Conservation (phyloP, 37 sponge, comb jelly and placozoan species). For the Geodia barretti region DNA sequence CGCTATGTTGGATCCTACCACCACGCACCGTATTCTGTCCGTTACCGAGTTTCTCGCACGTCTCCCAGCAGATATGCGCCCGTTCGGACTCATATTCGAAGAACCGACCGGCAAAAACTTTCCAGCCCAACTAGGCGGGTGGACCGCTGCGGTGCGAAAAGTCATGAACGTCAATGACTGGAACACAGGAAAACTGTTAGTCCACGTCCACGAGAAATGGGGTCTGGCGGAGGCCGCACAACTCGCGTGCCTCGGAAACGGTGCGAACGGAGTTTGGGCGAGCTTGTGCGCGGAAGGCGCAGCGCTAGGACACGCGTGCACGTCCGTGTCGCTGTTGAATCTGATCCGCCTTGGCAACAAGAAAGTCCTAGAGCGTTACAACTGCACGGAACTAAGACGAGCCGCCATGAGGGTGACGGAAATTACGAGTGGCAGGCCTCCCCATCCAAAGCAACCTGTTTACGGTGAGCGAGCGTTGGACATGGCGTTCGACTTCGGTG, state of each 20-base stretch:
- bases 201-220: constrained; percentile 89
- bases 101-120: constrained; percentile 78
- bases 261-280: constrained; percentile 90
- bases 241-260: constrained; percentile 73
- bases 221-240: constrained; percentile 66
- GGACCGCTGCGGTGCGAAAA: constrained; percentile 70
- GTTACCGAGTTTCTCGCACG: constrained; percentile 59
- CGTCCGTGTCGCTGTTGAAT: constrained; percentile 82
- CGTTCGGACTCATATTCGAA: constrained; percentile 73
- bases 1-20: constrained; percentile 44
- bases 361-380: constrained; percentile 69
- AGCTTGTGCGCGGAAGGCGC: constrained; percentile 90
- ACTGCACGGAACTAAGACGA: constrained; percentile 67
- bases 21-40: constrained; percentile 59
- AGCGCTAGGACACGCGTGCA: constrained; percentile 84
- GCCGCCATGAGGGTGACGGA: constrained; percentile 78
- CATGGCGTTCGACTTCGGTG: constrained; percentile 71
- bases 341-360: constrained; percentile 80
- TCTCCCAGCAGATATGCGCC: constrained; percentile 48
- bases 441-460: constrained; percentile 72
- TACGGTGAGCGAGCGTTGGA: constrained; percentile 82
- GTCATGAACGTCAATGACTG: constrained; percentile 78
- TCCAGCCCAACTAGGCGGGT: constrained; percentile 78
- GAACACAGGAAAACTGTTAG: constrained; percentile 61
- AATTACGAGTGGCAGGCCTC: constrained; percentile 65